Evolutionary conservation across 2,888 invertebrate species (phyloP).

Genomic region (Drosophila mimica): DNA sequence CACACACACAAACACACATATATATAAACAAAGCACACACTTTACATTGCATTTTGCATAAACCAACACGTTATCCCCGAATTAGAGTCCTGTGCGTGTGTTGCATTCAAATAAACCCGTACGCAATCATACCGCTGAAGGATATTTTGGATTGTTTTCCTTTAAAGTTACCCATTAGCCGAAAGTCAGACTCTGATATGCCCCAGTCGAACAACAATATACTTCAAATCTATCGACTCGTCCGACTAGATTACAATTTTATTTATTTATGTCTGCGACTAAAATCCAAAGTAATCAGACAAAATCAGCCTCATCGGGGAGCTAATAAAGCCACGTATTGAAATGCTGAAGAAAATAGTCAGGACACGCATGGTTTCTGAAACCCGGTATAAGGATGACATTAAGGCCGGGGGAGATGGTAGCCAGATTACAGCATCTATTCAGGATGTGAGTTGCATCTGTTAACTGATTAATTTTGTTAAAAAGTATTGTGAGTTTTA

Average conservation of each 20-base stretch:
- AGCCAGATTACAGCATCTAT: slow-evolving; percentile 48
- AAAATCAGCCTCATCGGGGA: slow-evolving; percentile 23
- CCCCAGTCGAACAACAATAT: background rate
- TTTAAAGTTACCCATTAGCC: background rate
- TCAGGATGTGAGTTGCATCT: slow-evolving; percentile 38
- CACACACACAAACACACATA: background rate
- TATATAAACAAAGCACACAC: background rate
- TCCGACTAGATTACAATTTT: background rate
- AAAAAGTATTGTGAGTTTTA: background rate
- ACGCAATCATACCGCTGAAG: slow-evolving; percentile 23
- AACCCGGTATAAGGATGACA: background rate
- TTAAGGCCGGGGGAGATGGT: slow-evolving; percentile 36
- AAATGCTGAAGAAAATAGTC: slow-evolving; percentile 19
- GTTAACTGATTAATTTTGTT: background rate
- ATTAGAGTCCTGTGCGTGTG: slow-evolving; percentile 39
- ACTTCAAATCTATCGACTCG: background rate
- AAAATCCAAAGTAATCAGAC: slow-evolving; percentile 19
- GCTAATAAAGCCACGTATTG: slow-evolving; percentile 39
- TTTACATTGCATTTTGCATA: slow-evolving; percentile 56
- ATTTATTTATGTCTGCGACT: slow-evolving; percentile 17
- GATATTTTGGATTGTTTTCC: slow-evolving; percentile 10
- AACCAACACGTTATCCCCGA: slow-evolving; percentile 59
- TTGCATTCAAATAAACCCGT: slow-evolving; percentile 30
- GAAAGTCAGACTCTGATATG: background rate
- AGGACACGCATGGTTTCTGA: slow-evolving; percentile 27